Evolutionary conservation across 2,797 vertebrate genomes (phyloP), one percentile per base, ranked within the genome.

Genomic region (Orestias chungarensis): DNA sequence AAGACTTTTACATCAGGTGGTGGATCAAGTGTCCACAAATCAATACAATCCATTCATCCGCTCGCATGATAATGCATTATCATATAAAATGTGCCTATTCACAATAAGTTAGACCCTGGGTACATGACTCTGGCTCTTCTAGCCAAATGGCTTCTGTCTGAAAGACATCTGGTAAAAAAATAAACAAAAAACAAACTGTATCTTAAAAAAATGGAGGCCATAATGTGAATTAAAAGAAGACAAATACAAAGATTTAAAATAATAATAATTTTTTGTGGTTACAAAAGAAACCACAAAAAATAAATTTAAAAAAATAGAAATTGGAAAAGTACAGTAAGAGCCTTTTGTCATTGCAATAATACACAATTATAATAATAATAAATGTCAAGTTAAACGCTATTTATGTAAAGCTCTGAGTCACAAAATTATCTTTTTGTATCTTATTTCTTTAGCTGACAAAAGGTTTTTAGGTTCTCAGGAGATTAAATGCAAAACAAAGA

Each of bases 1-100:
- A 83, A 84, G 86, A 68, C 55, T 59, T 79, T 79, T 67, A 79
- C 81, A 83, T 84, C 82, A 76, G 1, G 66, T 76, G 73, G 79
- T 85, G 75, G 79, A 87, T 90, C 84, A 44, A 76, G 78, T 87
- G 85, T 82, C 80, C 71, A 69, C 68, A 79, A 79, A 91, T 91
- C 89, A 89, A 91, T 91, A 91, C 79, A 70, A 50, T 74, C 80
- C 78, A 79, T 88, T 89, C 83, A 87, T 75, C 78, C 79, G 68
- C 75, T 74, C 66, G 78, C 78, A 76, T 52, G 82, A 71, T 83
- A 66, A 71, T 44, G 55, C 70, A 66, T 64, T 70, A 65, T 76
- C 79, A 84, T 73, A 73, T 81, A 70, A 81, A n/a, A 79, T 66
- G 62, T 38, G 62, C 68, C 59, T 23, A 14, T 54, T 40, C 12